phyloP scores from a whole-genome alignment of 2,113 vertebrate genomes.

The Hystrix brachyura region DNA sequence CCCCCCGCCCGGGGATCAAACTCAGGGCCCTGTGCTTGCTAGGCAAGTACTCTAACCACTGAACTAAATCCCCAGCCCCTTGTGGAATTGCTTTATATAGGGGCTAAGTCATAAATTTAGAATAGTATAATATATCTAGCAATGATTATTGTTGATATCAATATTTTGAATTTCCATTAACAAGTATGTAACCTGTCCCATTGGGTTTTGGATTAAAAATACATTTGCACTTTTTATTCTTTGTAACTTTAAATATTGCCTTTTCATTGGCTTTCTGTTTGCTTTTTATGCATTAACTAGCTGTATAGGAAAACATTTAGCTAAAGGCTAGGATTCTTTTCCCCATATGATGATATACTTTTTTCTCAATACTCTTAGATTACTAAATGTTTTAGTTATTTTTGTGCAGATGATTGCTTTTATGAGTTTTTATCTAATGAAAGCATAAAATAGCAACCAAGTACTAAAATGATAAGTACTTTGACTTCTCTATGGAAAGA shows the following conservation, averaged over 20 bases:
- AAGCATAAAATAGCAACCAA: constrained; percentile 79
- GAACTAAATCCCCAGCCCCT: too few species aligned
- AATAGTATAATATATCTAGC: constrained; percentile 71
- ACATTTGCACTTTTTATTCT: constrained; percentile 62
- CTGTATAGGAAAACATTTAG: constrained; percentile 53
- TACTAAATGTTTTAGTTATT: constrained; percentile 86
- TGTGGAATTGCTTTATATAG: constrained; percentile 22
- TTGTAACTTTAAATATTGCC: constrained; percentile 58
- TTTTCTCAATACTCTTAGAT: constrained; percentile 82
- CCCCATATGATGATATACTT: constrained; percentile 66
- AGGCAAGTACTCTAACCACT: too few species aligned
- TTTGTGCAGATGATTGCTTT: constrained; percentile 85
- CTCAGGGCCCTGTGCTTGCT: too few species aligned
- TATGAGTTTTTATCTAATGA: constrained; percentile 82
- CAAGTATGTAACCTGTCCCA: constrained; percentile 72
- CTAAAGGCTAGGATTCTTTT: constrained; percentile 67
- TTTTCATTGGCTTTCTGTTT: constrained; percentile 61
- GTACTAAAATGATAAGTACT: constrained; percentile 63
- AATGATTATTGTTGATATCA: constrained; percentile 64
- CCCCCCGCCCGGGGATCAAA: too few species aligned
- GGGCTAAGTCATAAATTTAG: constrained; percentile 68
- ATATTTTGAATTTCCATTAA: constrained; percentile 71
- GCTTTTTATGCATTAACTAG: constrained; percentile 43
- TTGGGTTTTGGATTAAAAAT: constrained; percentile 72
- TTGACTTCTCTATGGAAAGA: constrained; percentile 85